Base-by-base conservation (phyloP, 2,113 vertebrate genomes). In the Syrmaticus mikado region DNA sequence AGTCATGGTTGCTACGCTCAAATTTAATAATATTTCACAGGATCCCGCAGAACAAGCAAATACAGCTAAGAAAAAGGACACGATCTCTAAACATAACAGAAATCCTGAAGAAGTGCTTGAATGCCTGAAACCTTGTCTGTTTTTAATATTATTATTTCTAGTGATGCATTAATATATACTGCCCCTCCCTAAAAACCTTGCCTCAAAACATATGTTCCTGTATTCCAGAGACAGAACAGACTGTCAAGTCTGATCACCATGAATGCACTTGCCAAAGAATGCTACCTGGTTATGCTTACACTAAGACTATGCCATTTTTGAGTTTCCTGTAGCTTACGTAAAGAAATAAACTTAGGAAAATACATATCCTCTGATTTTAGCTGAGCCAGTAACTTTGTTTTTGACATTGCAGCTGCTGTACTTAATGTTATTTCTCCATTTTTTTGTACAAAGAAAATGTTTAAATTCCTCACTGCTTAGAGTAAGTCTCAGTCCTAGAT, bases 21-120 rank as follows among this genome's bases (percentile, higher is more conserved):
- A 75, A 85, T 91, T 75, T 78, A 92, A 46, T 65, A 79, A 48
- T 32, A 67, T 94, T 81, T 58, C 82, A 87, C 67, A 77, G 76
- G 84, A 91, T 75, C 85, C 53, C 92, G 65, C 40, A 90, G 85
- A 87, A 81, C 50, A 78, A 87, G 50, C 66, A 85, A 89, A 89
- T 65, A 55, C 46, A 87, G 61, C 25, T 52, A 83, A 27, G 53
- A 57, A 92, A 87, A 88, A 83, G 8, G 19, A 83, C 38, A 81
- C 48, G 22, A 70, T 57, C 58, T 80, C 60, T 24, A 80, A 92
- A 93, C 38, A 5, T 50, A 67, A 8, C 34, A 72, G 48, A 61
- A 88, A 13, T 41, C 28, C 38, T 5, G 2, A 6, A 50, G 28
- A 93, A 90, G 43, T 28, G 15, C 71, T 46, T 78, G 11, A 14